Conservation (phyloP, 2,888 invertebrate genomes). For the Ophioninae sp. region DNA sequence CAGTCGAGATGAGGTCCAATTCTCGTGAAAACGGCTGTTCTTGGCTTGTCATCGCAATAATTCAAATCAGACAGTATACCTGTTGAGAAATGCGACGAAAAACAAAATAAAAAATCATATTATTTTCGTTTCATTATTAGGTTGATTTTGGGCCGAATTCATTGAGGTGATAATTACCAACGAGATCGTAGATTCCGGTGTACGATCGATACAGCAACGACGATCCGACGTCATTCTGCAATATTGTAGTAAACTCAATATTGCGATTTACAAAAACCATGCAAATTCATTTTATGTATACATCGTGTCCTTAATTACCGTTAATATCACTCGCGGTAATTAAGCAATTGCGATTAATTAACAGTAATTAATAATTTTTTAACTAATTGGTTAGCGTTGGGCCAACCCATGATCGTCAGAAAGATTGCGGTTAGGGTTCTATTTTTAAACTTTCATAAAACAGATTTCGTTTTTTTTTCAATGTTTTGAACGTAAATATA, state of each 20-base stretch:
- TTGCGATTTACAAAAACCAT: not conserved
- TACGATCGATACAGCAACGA: constrained; percentile 83
- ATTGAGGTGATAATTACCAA: constrained; percentile 77
- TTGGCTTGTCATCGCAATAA: constrained; percentile 80
- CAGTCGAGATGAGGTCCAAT: constrained; percentile 83
- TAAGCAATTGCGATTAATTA: no score
- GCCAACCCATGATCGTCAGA: no score
- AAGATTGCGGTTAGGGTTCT: no score
- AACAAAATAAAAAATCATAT: constrained; percentile 11
- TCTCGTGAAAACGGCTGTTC: constrained; percentile 82
- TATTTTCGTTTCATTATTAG: not conserved
- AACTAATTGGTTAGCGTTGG: no score
- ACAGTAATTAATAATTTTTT: no score
- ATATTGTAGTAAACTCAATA: constrained; percentile 14
- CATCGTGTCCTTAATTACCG: no score
- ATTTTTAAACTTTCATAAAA: no score
- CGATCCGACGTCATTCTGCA: constrained; percentile 83
- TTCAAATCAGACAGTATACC: constrained; percentile 83
- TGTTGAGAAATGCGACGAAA: constrained; percentile 61
- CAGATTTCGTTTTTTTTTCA: no score
- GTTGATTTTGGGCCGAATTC: not conserved
- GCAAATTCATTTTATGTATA: not conserved
- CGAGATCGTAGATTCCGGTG: constrained; percentile 82
- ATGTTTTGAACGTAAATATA: no score
- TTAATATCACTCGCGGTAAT: no score